Percentiles rank a stretch among this genome's conserved stretches.
phyloP scores from a whole-genome alignment of 1,140 invertebrate species.

The Tribolium castaneum region DNA sequence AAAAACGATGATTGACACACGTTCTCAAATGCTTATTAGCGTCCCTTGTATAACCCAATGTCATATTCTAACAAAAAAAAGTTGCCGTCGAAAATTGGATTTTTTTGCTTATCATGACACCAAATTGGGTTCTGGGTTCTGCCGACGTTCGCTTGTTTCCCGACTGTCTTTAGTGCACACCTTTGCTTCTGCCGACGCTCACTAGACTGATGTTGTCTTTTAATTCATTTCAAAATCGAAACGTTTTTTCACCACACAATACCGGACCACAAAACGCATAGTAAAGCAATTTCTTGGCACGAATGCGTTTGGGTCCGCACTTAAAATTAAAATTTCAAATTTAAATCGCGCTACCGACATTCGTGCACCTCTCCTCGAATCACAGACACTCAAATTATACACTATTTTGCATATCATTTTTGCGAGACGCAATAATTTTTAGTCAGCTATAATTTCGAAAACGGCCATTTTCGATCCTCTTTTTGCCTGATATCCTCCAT shows the following conservation, averaged over 20 bases:
- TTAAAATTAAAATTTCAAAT: slow-evolving; percentile 59
- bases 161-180: slow-evolving; percentile 32
- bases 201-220: slow-evolving; percentile 10
- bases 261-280: slow-evolving; percentile 48
- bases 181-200: slow-evolving; percentile 41
- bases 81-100: slow-evolving; percentile 42
- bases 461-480: slow-evolving; percentile 47
- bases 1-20: slow-evolving; percentile 42
- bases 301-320: slow-evolving; percentile 57
- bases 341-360: slow-evolving; percentile 51
- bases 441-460: slow-evolving; percentile 60
- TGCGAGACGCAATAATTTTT: slow-evolving; percentile 60
- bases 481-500: slow-evolving; percentile 49
- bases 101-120: slow-evolving; percentile 46
- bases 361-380: slow-evolving; percentile 56
- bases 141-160: slow-evolving; percentile 25
- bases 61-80: slow-evolving; percentile 45
- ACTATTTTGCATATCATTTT: slow-evolving; percentile 63
- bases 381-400: slow-evolving; percentile 61
- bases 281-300: slow-evolving; percentile 57
- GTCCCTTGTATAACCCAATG: slow-evolving; percentile 41
- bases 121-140: slow-evolving; percentile 36
- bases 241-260: slow-evolving; percentile 2
- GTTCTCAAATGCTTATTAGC: slow-evolving; percentile 42
- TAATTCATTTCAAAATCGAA: slow-evolving; percentile 22